Evolutionary conservation across 2,797 vertebrate species (phyloP).

Genomic region (Enteromius mattozi): DNA sequence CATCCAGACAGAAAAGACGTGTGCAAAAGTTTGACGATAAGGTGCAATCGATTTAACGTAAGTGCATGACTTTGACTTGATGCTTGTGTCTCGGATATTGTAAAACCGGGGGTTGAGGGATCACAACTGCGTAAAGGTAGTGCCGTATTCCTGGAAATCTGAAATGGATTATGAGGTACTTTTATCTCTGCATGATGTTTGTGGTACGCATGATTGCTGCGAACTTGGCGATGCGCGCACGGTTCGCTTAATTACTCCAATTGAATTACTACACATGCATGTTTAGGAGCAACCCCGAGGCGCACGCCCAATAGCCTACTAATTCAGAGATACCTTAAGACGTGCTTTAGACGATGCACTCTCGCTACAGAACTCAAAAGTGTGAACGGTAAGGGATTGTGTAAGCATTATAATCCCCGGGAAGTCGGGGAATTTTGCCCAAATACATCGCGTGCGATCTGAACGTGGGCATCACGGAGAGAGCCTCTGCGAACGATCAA

Average conservation of each 20-base stretch:
- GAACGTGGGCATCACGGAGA: slow-evolving; percentile 19
- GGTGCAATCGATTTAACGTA: slow-evolving; percentile 68
- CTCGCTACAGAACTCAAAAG: slow-evolving; percentile 72
- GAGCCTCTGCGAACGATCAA: not conserved
- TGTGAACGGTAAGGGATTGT: slow-evolving; percentile 69
- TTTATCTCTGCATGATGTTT: slow-evolving; percentile 57
- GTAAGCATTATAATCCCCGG: slow-evolving; percentile 71
- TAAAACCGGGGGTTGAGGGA: slow-evolving; percentile 55
- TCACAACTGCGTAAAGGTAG: slow-evolving; percentile 55
- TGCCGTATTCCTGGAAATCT: slow-evolving; percentile 59
- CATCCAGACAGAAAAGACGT: slow-evolving; percentile 70
- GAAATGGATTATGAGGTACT: slow-evolving; percentile 65
- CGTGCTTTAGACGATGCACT: slow-evolving; percentile 58
- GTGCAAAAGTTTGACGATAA: slow-evolving; percentile 74
- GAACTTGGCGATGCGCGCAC: slow-evolving; percentile 64
- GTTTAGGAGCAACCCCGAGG: slow-evolving; percentile 61
- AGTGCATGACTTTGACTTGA: slow-evolving; percentile 65
- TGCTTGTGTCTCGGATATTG: slow-evolving; percentile 59
- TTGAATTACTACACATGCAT: slow-evolving; percentile 65
- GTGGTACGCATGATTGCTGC: slow-evolving; percentile 19
- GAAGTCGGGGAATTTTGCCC: slow-evolving; percentile 65
- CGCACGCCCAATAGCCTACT: slow-evolving; percentile 66
- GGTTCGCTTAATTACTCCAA: slow-evolving; percentile 75
- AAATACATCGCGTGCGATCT: slow-evolving; percentile 42
- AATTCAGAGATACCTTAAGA: slow-evolving; percentile 54